Evolutionary conservation across 2,113 vertebrate species (phyloP).

Genomic region (Tapirus terrestris): DNA sequence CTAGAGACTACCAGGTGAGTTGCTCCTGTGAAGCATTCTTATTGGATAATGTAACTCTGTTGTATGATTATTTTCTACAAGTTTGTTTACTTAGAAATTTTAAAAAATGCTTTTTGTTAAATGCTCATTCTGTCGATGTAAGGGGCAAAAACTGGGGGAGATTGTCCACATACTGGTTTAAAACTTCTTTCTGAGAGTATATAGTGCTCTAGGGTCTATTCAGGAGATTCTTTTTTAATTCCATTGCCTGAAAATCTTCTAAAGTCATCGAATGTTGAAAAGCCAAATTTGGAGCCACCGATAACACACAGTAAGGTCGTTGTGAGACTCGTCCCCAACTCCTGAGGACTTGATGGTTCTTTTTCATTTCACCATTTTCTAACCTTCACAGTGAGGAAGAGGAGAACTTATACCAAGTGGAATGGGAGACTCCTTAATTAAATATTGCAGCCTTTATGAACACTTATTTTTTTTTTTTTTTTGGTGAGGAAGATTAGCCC

Average conservation of each 20-base stretch:
- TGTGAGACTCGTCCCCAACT: no score
- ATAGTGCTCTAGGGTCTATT: background rate
- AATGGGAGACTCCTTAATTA: background rate
- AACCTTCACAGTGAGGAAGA: background rate
- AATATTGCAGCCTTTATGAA: background rate
- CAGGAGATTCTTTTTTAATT: background rate
- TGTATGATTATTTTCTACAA: background rate
- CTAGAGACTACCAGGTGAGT: background rate
- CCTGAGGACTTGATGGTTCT: background rate
- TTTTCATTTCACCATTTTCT: background rate
- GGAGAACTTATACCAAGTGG: fast-evolving
- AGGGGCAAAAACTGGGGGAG: background rate
- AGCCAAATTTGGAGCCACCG: slow-evolving; percentile 17
- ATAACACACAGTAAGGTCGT: background rate
- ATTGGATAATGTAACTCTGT: background rate
- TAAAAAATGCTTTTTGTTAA: background rate
- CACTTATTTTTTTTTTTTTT: no score
- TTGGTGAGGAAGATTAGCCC: no score
- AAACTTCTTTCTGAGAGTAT: background rate
- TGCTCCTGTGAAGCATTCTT: background rate
- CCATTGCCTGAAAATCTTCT: slow-evolving; percentile 47
- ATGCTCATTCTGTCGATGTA: background rate
- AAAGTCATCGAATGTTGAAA: slow-evolving; percentile 44
- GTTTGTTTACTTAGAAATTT: slow-evolving; percentile 7
- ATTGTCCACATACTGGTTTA: background rate